Conservation (phyloP, 2,113 vertebrate species). For the Asarcornis scutulata region DNA sequence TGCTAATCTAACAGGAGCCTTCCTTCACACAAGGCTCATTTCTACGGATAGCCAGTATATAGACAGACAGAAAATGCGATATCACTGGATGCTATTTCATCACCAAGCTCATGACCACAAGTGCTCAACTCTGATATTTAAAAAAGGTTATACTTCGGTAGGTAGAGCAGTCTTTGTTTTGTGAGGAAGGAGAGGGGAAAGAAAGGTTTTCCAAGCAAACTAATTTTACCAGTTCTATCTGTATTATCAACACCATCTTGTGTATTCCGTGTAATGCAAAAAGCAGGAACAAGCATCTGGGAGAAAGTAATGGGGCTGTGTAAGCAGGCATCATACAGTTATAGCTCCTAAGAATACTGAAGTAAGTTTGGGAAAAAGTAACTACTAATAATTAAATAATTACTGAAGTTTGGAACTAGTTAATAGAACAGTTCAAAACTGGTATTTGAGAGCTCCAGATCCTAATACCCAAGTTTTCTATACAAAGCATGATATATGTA, state of each 20-base stretch:
- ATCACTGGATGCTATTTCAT: neutral
- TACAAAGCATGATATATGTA: slow-evolving; percentile 39
- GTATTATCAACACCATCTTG: neutral
- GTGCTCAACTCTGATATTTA: neutral
- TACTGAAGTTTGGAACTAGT: neutral
- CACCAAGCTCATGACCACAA: neutral
- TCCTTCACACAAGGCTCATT: neutral
- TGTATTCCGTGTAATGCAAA: neutral
- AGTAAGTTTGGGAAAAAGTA: neutral
- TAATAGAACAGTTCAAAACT: neutral
- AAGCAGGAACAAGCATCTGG: neutral
- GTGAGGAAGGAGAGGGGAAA: neutral
- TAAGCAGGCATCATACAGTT: neutral
- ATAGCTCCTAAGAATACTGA: neutral
- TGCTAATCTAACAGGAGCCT: neutral
- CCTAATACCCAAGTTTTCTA: neutral
- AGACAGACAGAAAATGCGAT: neutral
- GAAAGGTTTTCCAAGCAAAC: neutral
- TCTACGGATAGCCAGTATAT: neutral
- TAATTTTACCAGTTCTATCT: neutral
- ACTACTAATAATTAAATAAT: neutral
- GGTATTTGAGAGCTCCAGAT: neutral
- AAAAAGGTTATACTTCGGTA: neutral
- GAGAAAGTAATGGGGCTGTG: neutral
- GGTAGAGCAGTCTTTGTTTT: neutral